Evolutionary conservation across 2,113 vertebrate genomes (phyloP).

Genomic region (Micromys minutus): DNA sequence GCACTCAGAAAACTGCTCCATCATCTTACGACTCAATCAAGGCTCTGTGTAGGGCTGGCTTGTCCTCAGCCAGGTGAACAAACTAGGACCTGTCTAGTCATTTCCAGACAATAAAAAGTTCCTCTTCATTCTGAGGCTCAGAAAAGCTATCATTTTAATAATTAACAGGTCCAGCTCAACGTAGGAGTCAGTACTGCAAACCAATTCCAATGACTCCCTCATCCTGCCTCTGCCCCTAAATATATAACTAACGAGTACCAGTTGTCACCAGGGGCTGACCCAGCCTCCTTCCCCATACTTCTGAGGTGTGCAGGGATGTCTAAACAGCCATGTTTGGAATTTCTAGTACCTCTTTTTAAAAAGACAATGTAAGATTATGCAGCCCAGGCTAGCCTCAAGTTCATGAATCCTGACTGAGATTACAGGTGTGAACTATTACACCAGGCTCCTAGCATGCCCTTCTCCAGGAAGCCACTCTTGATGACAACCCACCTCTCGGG

Average conservation of each 20-base stretch:
- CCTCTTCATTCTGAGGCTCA: not conserved
- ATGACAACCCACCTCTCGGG: not conserved
- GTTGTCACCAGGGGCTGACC: not conserved
- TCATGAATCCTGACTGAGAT: not conserved
- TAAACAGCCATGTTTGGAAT: not conserved
- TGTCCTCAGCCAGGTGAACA: not conserved
- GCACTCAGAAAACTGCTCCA: not conserved
- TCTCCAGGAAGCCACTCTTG: not conserved
- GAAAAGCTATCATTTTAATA: not conserved
- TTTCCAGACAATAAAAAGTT: not conserved
- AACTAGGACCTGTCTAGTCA: not conserved
- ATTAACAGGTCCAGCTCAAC: not conserved
- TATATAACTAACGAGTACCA: not conserved
- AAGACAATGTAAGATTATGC: not conserved
- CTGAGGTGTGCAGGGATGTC: not conserved
- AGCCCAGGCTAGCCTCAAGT: not conserved
- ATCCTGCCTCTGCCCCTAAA: not conserved
- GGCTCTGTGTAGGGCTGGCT: not conserved
- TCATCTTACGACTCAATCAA: fast-evolving
- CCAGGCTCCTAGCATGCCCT: not conserved
- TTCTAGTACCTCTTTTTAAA: not conserved
- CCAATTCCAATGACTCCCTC: not conserved
- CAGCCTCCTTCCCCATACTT: not conserved
- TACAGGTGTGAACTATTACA: not conserved
- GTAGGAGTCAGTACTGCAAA: not conserved